A percentile compares a stretch with the other conserved stretches of the same genome.
Evolutionary conservation across 2,797 vertebrate genomes (phyloP).

Genomic region (Strix occidentalis): DNA sequence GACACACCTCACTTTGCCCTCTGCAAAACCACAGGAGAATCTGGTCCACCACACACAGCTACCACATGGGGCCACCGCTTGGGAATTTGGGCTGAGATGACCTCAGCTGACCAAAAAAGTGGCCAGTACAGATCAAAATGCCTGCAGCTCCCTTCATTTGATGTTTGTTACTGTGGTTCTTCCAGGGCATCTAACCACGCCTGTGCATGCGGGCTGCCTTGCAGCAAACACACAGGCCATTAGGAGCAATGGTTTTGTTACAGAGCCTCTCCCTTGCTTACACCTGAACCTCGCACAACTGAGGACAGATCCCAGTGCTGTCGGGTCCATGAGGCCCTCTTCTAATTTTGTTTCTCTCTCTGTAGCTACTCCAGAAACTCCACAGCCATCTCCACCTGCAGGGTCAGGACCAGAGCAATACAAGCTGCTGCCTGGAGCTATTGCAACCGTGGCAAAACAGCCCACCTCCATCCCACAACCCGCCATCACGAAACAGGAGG

Average conservation of each 20-base stretch:
- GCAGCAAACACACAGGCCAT: neutral
- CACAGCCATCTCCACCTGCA: slow-evolving; percentile 93
- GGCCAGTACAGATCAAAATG: neutral
- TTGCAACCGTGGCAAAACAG: slow-evolving; percentile 90
- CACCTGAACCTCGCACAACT: neutral
- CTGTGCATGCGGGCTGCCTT: neutral
- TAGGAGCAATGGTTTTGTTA: neutral
- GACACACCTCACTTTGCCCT: neutral
- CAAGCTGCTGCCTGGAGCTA: slow-evolving; percentile 92
- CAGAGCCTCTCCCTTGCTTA: neutral
- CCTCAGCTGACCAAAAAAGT: neutral
- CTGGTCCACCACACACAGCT: neutral
- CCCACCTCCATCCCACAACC: slow-evolving; percentile 89
- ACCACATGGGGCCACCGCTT: neutral
- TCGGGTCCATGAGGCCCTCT: neutral
- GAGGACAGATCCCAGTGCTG: neutral
- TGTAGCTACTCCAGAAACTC: slow-evolving; percentile 96
- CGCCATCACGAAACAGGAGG: slow-evolving; percentile 96
- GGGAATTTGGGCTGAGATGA: neutral
- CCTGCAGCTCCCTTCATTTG: neutral
- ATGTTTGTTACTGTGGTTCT: neutral
- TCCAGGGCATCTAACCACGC: neutral
- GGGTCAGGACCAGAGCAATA: slow-evolving; percentile 95
- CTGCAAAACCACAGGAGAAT: neutral
- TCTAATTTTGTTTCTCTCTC: slow-evolving; percentile 56